Conservation (phyloP, 2,888 invertebrate species). For the Melanotus villosus region DNA sequence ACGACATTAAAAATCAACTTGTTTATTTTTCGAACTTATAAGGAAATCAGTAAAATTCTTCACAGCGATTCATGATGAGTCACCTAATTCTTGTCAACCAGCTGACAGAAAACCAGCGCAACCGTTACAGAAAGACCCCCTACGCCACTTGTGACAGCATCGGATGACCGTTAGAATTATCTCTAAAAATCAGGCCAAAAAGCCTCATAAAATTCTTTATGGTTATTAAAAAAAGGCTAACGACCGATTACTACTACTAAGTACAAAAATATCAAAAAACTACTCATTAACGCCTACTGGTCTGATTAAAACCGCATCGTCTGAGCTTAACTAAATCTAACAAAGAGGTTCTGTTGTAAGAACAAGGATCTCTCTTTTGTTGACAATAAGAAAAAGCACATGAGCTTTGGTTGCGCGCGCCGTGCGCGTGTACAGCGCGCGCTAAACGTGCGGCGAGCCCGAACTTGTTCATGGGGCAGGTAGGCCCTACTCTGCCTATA, state of each 20-base stretch:
- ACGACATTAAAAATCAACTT: background rate
- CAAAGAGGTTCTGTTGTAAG: slow-evolving; percentile 10
- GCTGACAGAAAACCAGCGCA: slow-evolving; percentile 12
- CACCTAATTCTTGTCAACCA: slow-evolving; percentile 24
- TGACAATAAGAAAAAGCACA: slow-evolving; percentile 29
- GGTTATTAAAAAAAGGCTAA: background rate
- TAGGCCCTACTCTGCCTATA: slow-evolving; percentile 55
- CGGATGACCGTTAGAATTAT: slow-evolving; percentile 14
- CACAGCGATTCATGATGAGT: slow-evolving; percentile 5
- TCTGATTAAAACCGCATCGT: background rate
- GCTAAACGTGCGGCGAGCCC: slow-evolving; percentile 56
- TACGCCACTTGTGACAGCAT: slow-evolving; percentile 12
- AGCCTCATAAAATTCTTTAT: background rate
- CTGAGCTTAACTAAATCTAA: no score
- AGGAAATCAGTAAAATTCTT: background rate
- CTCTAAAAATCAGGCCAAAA: background rate
- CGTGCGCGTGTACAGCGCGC: slow-evolving; percentile 67
- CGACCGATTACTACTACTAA: slow-evolving; percentile 15
- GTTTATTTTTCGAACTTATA: background rate
- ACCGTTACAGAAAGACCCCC: slow-evolving; percentile 28
- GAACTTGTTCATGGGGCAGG: slow-evolving; percentile 36
- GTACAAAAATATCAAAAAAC: background rate
- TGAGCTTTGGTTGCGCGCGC: slow-evolving; percentile 58
- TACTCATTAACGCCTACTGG: slow-evolving; percentile 8
- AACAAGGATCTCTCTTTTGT: slow-evolving; percentile 5